Evolutionary conservation across 2,797 vertebrate genomes (phyloP).

Genomic region (Cryptoprocta ferox): DNA sequence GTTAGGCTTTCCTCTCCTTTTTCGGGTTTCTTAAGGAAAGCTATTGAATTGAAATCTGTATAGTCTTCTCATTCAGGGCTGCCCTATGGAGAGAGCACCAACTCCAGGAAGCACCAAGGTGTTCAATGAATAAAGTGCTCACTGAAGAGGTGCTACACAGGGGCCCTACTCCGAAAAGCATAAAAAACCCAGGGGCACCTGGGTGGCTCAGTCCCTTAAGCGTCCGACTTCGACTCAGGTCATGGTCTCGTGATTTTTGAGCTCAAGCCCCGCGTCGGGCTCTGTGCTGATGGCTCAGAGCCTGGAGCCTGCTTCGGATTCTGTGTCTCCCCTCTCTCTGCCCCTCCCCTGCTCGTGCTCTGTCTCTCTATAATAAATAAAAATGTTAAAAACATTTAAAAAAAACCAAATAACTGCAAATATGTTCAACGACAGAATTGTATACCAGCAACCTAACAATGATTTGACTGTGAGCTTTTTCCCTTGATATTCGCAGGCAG

Average conservation of each 20-base stretch:
- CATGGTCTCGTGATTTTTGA: too few relatives aligned
- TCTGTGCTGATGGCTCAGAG: too few relatives aligned
- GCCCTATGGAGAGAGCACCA: neutral
- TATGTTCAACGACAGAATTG: neutral
- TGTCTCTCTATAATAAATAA: too few relatives aligned
- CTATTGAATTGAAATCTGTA: neutral
- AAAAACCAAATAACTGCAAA: neutral
- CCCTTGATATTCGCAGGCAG: neutral
- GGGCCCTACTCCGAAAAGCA: neutral
- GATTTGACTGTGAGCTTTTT: neutral
- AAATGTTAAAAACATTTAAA: neutral
- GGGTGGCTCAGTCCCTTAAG: too few relatives aligned
- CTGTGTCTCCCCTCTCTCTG: too few relatives aligned
- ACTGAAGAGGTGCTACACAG: neutral
- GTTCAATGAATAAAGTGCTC: neutral
- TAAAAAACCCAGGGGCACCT: neutral
- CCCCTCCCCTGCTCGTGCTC: too few relatives aligned
- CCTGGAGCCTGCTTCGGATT: too few relatives aligned
- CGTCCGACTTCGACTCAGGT: too few relatives aligned
- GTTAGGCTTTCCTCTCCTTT: neutral
- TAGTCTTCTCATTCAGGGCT: neutral
- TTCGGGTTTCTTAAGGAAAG: neutral
- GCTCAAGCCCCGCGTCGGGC: too few relatives aligned
- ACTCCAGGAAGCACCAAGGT: neutral
- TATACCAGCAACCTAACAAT: neutral